phyloP scores from a whole-genome alignment of 30 jellyfish, hydroid and myxozoan species.

The Pseudorhiza aurosa region DNA sequence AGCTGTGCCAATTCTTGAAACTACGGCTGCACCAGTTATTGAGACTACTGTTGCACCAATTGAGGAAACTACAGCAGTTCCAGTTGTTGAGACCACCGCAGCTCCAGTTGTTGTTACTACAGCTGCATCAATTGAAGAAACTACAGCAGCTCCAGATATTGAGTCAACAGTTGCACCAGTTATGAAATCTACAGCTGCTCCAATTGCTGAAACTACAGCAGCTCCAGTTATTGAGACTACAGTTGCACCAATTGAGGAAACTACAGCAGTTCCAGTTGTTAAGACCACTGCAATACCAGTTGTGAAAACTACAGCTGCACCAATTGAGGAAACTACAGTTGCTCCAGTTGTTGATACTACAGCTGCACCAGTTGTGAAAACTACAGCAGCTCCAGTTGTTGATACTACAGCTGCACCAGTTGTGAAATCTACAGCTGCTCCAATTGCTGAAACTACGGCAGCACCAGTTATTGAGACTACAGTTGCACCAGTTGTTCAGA shows the following conservation, averaged over 20 bases:
- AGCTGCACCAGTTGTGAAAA: neutral
- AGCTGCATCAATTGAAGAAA: constrained; percentile 47
- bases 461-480: constrained; percentile 38
- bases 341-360: constrained; percentile 17
- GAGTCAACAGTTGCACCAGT: constrained; percentile 20
- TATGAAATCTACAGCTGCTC: constrained; percentile 10
- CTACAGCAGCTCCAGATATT: constrained; percentile 45
- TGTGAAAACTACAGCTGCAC: constrained; percentile 12
- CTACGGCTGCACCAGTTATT: constrained; percentile 24
- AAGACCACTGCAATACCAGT: constrained; percentile 16
- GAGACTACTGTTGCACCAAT: constrained; percentile 44
- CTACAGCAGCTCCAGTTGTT: constrained; percentile 27
- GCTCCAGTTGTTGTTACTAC: constrained; percentile 37
- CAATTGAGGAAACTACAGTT: constrained; percentile 4
- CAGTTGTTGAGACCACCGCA: constrained; percentile 29
- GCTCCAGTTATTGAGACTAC: constrained; percentile 29
- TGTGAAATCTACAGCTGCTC: constrained; percentile 15
- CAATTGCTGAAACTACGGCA: constrained; percentile 41
- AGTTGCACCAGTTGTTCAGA: constrained; percentile 22
- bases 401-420: constrained; percentile 6
- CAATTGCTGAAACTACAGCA: constrained; percentile 23
- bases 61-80: constrained; percentile 48
- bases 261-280: constrained; percentile 3
- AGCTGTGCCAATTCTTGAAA: constrained; percentile 24
- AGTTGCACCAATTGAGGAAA: constrained; percentile 30